Evolutionary conservation across 1,140 invertebrate species (phyloP).

Genomic region (Caenorhabditis inopinata): DNA sequence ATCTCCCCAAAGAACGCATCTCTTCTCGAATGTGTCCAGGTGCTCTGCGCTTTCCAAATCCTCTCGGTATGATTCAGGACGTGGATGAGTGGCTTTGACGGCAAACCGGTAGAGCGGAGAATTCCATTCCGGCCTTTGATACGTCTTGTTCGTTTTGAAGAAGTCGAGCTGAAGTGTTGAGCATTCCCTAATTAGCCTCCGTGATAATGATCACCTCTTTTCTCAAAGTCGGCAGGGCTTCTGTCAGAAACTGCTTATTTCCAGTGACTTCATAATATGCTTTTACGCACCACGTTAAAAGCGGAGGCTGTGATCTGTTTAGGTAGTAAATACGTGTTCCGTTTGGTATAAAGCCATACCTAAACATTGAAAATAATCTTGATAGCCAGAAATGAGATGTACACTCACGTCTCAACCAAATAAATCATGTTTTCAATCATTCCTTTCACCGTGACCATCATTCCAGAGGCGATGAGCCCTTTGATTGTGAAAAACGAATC

Average conservation of each 20-base stretch:
- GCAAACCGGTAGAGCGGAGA: slow-evolving; percentile 70
- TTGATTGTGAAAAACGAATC: slow-evolving; percentile 90
- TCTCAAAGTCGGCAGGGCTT: slow-evolving; percentile 76
- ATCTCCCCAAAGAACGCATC: slow-evolving; percentile 77
- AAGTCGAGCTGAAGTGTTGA: slow-evolving; percentile 64
- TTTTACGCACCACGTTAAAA: slow-evolving; percentile 81
- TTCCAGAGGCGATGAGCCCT: slow-evolving; percentile 80
- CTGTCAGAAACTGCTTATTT: slow-evolving; percentile 74
- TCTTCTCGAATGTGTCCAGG: slow-evolving; percentile 44
- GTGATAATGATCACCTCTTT: slow-evolving; percentile 70
- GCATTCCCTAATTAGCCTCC: too few relatives aligned
- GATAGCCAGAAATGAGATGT: neutral
- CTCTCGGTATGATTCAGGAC: slow-evolving; percentile 85
- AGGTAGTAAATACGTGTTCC: slow-evolving; percentile 84
- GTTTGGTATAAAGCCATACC: slow-evolving; percentile 80
- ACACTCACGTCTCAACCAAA: slow-evolving; percentile 54
- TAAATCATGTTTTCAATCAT: slow-evolving; percentile 73
- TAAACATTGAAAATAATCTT: neutral
- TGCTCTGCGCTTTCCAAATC: slow-evolving; percentile 66
- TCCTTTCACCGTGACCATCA: slow-evolving; percentile 78
- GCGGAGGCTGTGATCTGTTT: slow-evolving; percentile 81
- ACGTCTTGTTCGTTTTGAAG: slow-evolving; percentile 72
- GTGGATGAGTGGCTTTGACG: slow-evolving; percentile 71
- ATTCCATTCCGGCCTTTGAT: slow-evolving; percentile 70
- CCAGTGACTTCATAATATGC: slow-evolving; percentile 73